phyloP scores from a whole-genome alignment of 2,113 vertebrate genomes.

The Symphodus melops region DNA sequence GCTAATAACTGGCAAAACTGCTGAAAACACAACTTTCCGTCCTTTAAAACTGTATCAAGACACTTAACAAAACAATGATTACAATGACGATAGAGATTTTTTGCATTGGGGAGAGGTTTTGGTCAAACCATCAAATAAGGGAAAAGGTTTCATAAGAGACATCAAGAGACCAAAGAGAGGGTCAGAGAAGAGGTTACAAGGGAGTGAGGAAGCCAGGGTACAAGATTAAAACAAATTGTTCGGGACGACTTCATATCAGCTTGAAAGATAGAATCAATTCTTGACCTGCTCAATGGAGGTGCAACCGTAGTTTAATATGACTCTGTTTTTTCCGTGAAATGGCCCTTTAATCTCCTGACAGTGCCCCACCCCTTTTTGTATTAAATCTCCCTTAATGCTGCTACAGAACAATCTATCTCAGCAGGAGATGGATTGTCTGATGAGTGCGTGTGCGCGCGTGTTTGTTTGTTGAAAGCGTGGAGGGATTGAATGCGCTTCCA shows the following conservation, averaged over 20 bases:
- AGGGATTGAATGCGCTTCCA: slow-evolving; percentile 4
- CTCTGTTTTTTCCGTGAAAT: slow-evolving; percentile 35
- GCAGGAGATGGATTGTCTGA: slow-evolving; percentile 15
- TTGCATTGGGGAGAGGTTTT: no score
- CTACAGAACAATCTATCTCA: slow-evolving; percentile 36
- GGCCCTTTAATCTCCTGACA: slow-evolving; percentile 28
- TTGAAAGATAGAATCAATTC: slow-evolving; percentile 21
- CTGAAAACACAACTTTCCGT: no score
- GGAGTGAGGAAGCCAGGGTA: not conserved
- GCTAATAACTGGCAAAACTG: no score
- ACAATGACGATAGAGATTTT: no score
- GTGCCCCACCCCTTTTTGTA: not conserved
- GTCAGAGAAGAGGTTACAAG: not conserved
- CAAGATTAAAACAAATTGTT: slow-evolving; percentile 21
- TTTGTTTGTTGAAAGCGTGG: not conserved
- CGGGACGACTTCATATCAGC: not conserved
- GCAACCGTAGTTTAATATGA: slow-evolving; percentile 4
- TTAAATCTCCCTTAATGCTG: slow-evolving; percentile 5
- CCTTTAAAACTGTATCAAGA: no score
- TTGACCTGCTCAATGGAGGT: not conserved
- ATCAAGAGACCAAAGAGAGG: not conserved
- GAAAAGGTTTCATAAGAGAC: not conserved
- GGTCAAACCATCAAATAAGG: not conserved
- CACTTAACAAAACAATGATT: no score
- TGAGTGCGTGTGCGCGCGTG: slow-evolving; percentile 5